Percentiles rank a stretch among this genome's conserved stretches.
Conservation (phyloP, 2,797 vertebrate species). For the Smutsia temminckii region DNA sequence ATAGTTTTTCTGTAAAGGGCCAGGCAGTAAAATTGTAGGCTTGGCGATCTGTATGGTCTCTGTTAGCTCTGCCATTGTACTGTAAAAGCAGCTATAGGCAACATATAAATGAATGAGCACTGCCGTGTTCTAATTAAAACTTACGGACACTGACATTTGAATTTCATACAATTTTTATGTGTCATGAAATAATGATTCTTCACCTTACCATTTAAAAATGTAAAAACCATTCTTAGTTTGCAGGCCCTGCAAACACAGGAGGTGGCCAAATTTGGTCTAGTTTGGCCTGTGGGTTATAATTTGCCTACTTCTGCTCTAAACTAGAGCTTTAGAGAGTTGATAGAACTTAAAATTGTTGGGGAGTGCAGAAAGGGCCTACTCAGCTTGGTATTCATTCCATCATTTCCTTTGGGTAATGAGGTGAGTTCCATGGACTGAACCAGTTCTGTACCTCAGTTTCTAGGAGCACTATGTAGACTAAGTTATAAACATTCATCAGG, state of each 20-base stretch:
- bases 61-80: background rate
- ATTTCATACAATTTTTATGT: slow-evolving; percentile 57
- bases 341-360: background rate
- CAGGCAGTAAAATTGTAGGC: background rate
- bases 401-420: background rate
- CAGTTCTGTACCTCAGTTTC: background rate
- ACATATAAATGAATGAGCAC: background rate
- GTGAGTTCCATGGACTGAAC: background rate
- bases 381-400: background rate
- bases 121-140: slow-evolving; percentile 28
- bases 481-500: background rate
- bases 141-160: slow-evolving; percentile 43
- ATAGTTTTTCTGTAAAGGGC: background rate
- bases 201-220: slow-evolving; percentile 45
- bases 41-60: background rate
- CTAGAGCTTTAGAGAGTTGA: background rate
- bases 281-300: background rate
- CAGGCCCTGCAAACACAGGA: background rate
- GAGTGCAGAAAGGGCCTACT: background rate
- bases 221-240: slow-evolving; percentile 41
- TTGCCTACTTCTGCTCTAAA: background rate
- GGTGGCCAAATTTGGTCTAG: background rate
- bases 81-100: background rate
- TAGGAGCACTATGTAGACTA: background rate
- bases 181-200: slow-evolving; percentile 8